Base-by-base conservation (phyloP, 2,113 vertebrate species). In the Paralichthys olivaceus region DNA sequence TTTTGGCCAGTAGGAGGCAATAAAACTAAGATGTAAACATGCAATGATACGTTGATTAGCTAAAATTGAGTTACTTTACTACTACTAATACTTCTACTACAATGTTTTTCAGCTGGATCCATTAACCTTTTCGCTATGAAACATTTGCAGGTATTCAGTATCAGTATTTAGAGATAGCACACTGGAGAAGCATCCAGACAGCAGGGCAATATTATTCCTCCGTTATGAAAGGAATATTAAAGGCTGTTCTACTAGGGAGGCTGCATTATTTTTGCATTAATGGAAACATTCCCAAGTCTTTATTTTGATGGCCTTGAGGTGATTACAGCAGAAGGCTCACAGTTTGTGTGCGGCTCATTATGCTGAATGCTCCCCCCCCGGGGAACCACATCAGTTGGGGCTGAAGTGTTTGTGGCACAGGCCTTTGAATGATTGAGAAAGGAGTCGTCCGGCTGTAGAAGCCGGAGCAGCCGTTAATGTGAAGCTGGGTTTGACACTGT, bases 201-300 rank as follows among this genome's bases (percentile, higher is more conserved):
- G 3, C 45, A 14, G 49, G 57, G 7, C 7, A 45, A 25, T 49
- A 14, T 32, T 40, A 69, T 49, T 59, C 61, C 29, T 43, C 6
- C 32, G 67, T 8, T 34, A n/a, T 64, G 20, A 63, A 57, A 22
- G 5, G 78, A 68, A 75, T 64, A 77, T 68, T 26, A 72, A 73
- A 76, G 20, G 15, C 60, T 63, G 32, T 22, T 34, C 54, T 29
- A 32, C 17, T 32, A 64, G 62, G 11, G 63, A 66, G 43, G 49
- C 40, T 65, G 70, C 58, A 54, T 75, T 71, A 53, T 53, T 74
- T 81, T 49, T 75, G 54, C 54, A 81, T 74, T 76, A 67, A 58
- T 61, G 28, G 55, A 65, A 72, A 73, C 1, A 4, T 45, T 75
- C 59, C 73, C 47, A 45, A 37, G 49, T 29, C 70, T 78, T 12